Base-by-base conservation (phyloP, 2,888 invertebrate genomes). In the Philaethria dido region DNA sequence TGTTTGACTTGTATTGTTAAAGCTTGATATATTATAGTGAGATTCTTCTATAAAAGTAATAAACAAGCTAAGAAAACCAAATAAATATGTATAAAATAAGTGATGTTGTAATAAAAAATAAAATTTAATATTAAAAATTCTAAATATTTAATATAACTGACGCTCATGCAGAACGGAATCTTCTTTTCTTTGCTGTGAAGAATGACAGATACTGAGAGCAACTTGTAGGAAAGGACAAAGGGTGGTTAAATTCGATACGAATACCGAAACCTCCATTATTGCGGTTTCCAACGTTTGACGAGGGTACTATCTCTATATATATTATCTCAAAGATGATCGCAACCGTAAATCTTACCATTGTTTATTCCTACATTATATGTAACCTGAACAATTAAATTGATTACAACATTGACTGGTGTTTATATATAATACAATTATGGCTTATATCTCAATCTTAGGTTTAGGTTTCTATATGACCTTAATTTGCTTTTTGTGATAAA, bases 281-380 rank as follows among this genome's bases (percentile, higher is more conserved):
- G 85, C 80, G 84, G 83, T 78, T 80, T 83, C 81, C 82, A 85
- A 81, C 82, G 78, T 86, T 87, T 89, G 89, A 90, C 88, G 88
- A 89, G 89, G 89, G 89, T 90, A 63, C 18, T 42, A 39, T 55
- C 57, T 36, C 36, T 47, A 50, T 61, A 61, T 61, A 65, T 45
- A 62, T 50, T 66, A 63, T 69, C 42, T 66, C 59, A 64, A 63
- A 64, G 57, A 36, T 59, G 69, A 62, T 65, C 59, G 52, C 47
- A 36, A 36, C 47, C 62, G 47, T 55, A 64, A 55, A 66, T 64
- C 60, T 20, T 48, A n/a, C 60, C 54, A 61, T 63, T 69, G 69
- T 66, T 66, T 63, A 64, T 66, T 64, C 54, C 47, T 39, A 29
- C 45, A 59, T 39, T 29, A 36, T 36, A 55, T 22, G 14, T 36